These are phyloP conservation scores for Agriopis marginaria DNA, from an alignment of 2,888 invertebrate species.

Conservation along the genomic window DNA sequence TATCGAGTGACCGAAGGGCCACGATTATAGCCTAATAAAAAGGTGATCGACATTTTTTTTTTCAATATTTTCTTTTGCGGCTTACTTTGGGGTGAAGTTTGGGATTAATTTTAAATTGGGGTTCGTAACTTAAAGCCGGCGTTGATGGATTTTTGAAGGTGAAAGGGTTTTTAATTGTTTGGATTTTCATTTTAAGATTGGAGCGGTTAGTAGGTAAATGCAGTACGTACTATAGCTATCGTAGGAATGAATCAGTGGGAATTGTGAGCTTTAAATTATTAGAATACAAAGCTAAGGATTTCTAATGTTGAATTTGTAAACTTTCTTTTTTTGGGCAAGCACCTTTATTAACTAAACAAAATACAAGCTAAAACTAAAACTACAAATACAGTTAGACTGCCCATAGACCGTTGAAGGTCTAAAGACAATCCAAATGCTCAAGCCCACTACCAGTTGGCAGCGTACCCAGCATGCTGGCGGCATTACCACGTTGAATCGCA, in stretches of 20 bases:
- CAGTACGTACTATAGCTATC: neutral
- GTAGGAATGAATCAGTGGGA: neutral
- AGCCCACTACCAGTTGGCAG: too few relatives aligned
- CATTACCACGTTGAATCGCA: too few relatives aligned
- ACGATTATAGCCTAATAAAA: slow-evolving; percentile 74
- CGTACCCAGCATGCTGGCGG: too few relatives aligned
- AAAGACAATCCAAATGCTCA: too few relatives aligned
- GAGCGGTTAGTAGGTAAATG: neutral
- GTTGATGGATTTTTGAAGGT: slow-evolving; percentile 21
- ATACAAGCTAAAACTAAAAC: too few relatives aligned
- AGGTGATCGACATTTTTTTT: slow-evolving; percentile 64
- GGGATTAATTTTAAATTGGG: slow-evolving; percentile 29
- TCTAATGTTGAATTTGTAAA: too few relatives aligned
- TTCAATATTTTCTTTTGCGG: slow-evolving; percentile 56
- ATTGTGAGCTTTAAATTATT: too few relatives aligned
- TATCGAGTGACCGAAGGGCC: slow-evolving; percentile 72
- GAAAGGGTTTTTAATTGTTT: slow-evolving; percentile 16
- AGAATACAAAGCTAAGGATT: too few relatives aligned
- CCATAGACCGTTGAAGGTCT: too few relatives aligned
- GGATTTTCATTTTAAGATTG: slow-evolving; percentile 13
- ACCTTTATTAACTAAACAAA: too few relatives aligned
- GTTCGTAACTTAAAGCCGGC: slow-evolving; percentile 19
- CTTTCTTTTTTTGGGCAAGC: too few relatives aligned
- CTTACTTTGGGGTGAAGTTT: slow-evolving; percentile 36
- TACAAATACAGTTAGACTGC: too few relatives aligned